Percentiles rank a stretch among this genome's conserved stretches.
phyloP scores from a whole-genome alignment of 2,888 invertebrate genomes.

The Scaptomyza caliginosa region DNA sequence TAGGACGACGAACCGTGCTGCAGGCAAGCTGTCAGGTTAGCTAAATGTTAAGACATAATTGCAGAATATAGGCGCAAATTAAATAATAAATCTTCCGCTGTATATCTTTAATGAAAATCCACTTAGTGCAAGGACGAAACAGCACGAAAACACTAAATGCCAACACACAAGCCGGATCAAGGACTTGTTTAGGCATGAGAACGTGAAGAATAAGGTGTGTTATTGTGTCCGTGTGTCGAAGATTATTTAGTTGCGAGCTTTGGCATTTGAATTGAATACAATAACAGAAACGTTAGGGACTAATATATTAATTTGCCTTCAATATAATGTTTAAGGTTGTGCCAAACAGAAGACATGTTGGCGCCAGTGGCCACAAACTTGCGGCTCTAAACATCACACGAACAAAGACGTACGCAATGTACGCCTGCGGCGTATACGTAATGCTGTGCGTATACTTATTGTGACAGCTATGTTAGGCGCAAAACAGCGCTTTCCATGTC shows the following conservation, averaged over 20 bases:
- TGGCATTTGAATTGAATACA: slow-evolving; percentile 47
- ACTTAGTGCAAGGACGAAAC: slow-evolving; percentile 45
- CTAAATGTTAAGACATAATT: slow-evolving; percentile 56
- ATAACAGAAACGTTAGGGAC: slow-evolving; percentile 13
- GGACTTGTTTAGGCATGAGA: slow-evolving; percentile 8
- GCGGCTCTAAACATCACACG: slow-evolving; percentile 1
- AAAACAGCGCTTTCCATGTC: slow-evolving; percentile 38
- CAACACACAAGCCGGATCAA: slow-evolving; percentile 17
- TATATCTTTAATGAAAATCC: slow-evolving; percentile 59
- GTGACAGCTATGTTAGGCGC: slow-evolving; percentile 32
- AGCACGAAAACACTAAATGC: slow-evolving; percentile 7
- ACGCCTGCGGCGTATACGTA: slow-evolving; percentile 30
- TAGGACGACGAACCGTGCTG: neutral
- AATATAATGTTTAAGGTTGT: slow-evolving; percentile 25
- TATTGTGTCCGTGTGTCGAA: slow-evolving; percentile 33
- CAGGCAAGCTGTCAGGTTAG: slow-evolving; percentile 40
- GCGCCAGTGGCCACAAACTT: slow-evolving; percentile 9
- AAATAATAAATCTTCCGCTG: slow-evolving; percentile 59
- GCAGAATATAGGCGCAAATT: slow-evolving; percentile 63
- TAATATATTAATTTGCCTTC: slow-evolving; percentile 43
- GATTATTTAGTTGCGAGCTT: slow-evolving; percentile 42
- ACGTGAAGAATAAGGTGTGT: neutral
- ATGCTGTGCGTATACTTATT: slow-evolving; percentile 46
- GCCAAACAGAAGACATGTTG: neutral
- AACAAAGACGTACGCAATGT: neutral